Evolutionary conservation across 2,888 invertebrate species (phyloP), one percentile per base, ranked within the genome.

Genomic region (Oscheius onirici): DNA sequence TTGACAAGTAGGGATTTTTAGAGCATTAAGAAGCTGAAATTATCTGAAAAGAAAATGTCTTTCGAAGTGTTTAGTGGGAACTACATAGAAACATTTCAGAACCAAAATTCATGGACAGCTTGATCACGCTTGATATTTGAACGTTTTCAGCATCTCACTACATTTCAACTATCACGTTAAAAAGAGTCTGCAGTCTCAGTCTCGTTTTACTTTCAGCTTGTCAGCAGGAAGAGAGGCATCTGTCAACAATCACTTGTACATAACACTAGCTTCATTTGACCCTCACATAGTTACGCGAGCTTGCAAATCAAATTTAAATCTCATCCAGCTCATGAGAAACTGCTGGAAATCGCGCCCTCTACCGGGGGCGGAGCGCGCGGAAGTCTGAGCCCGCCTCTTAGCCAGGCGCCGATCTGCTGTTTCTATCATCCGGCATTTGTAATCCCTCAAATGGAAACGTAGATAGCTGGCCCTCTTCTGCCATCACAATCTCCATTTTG

Each of bases 291-390:
- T 66, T 41, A 66, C 66, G 66, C 52, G 41, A 20, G 40, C 52
- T 17, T 22, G 22, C 66, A 66, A 66, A 66, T 66, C 66, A 66
- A 54, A 66, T 66, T 66, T 41, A 54, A 54, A 66, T 66, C 66
- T 66, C 66, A 66, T 66, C 52, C 66, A 66, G 52, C 66, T 66
- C 66, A 66, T 66, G 63, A 46, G 49, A 63, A 63, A 63, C 63
- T 17, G 49, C 63, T 63, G 49, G 46, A 63, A 63, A 63, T 63
- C 63, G 63, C 60, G 60, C 60, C 60, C 60, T 60, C 60, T 60
- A 60, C 60, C 60, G 63, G 49, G 63, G 63, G 49, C 49, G 63
- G 63, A 26, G 63, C 63, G 28, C 63, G 49, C 61, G 22, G 44
- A 44, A 46, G 44, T 61, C 61, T 44, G 61, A 61, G 61, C 63